Evolutionary conservation across 1,140 invertebrate species (phyloP), one percentile per base, ranked within the genome.

Genomic region (Varroa destructor): DNA sequence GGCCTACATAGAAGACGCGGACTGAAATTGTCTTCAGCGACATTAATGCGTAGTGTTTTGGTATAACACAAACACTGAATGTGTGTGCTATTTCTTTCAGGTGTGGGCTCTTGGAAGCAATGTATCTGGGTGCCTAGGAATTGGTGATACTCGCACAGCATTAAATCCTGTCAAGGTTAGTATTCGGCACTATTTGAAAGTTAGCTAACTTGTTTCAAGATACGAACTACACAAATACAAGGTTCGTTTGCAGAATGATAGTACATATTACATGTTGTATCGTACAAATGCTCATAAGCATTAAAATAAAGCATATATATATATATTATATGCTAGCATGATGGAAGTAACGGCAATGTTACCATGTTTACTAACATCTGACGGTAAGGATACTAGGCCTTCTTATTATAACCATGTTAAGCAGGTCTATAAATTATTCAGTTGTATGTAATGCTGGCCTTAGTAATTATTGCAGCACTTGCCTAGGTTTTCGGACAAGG

Each of bases 251-350:
- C 46, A 5, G 8, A 70, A 70, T 37, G 6, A 70, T 37, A n/a
- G 43, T 12, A 6, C 12, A 40, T 6, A 5, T 1, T 61, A 6
- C 42, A 6, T 37, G 40, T 8, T 10, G 25, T 67, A 71, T 5
- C n/a, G 61, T 14, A 61, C 43, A 56, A 42, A 43, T 74, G 37
- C 25, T 64, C 42, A 43, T 46, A 43, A 36, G 36, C 73, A 71
- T 37, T 72, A 79, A 79, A 71, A 58, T 78, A 43, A 78, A 78
- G 46, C 70, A 79, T 56, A 78, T 78, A 78, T 75, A 72, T 25
- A 56, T 64, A 8, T 25, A 1, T 54, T 36, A 61, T 25, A 55
- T 61, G 40, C 73, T 43, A 71, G 56, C n/a, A 67, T 71, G 12
- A 72, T 75, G 37, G 6, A 77, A 72, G 25, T 25, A 25, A 25